phyloP scores from a whole-genome alignment of 2,113 vertebrate species.

The Ammodytes dubius region DNA sequence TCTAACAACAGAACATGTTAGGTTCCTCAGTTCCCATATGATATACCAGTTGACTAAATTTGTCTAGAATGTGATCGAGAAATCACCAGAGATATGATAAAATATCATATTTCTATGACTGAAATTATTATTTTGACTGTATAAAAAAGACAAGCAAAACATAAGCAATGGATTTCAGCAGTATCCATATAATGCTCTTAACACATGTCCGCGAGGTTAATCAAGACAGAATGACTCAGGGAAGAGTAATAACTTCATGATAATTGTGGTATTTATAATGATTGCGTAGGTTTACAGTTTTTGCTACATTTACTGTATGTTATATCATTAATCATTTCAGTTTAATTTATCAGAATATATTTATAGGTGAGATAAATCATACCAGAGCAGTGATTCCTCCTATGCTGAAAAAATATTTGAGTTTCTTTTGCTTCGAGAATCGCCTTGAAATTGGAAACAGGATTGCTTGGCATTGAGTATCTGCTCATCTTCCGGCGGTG shows the following conservation, averaged over 20 bases:
- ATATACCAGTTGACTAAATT: constrained; percentile 36
- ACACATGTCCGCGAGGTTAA: no score
- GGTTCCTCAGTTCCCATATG: constrained; percentile 33
- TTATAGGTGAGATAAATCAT: constrained; percentile 2
- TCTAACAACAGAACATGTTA: constrained; percentile 5
- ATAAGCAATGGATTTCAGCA: constrained; percentile 12
- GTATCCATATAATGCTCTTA: constrained; percentile 2
- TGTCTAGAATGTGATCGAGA: constrained; percentile 42
- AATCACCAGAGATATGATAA: constrained; percentile 24
- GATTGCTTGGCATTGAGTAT: constrained; percentile 60
- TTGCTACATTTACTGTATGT: not conserved
- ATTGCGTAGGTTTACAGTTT: not conserved
- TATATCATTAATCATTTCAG: not conserved
- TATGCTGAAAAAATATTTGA: constrained; percentile 35
- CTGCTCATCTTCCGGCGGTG: constrained; percentile 54
- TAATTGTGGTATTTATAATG: constrained; percentile 3
- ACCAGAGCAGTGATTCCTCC: constrained; percentile 13
- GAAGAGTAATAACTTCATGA: not conserved
- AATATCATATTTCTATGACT: constrained; percentile 34
- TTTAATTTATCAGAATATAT: not conserved
- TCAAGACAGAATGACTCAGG: no score
- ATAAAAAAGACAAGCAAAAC: constrained; percentile 21
- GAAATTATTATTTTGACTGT: constrained; percentile 44
- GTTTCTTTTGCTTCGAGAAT: constrained; percentile 33
- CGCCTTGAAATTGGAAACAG: constrained; percentile 55